These are phyloP conservation scores for Aricia artaxerxes DNA, from an alignment of 2,888 invertebrate species.

Conservation along the genomic window DNA sequence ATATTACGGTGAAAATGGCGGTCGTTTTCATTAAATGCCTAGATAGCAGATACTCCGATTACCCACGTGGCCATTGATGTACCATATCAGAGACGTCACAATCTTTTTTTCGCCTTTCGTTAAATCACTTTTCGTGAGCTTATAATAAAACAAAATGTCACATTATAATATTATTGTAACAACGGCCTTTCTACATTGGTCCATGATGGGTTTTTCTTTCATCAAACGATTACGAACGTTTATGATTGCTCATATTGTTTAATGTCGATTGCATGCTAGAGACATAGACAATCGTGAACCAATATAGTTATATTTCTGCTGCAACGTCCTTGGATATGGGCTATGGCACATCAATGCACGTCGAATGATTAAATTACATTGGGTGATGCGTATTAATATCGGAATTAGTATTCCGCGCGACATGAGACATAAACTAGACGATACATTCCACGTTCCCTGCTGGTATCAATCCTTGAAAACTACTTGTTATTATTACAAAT, in stretches of 20 bases:
- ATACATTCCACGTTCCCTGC: neutral
- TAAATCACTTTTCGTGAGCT: neutral
- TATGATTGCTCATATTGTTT: too few relatives aligned
- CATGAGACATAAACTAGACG: neutral
- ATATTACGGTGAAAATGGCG: neutral
- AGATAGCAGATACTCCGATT: constrained; percentile 8
- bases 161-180: too few relatives aligned
- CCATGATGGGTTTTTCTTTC: too few relatives aligned
- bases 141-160: too few relatives aligned
- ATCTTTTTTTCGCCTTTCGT: neutral
- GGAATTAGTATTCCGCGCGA: constrained; percentile 14
- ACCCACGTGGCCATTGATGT: neutral
- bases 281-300: too few relatives aligned
- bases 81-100: neutral
- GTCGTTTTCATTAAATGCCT: neutral
- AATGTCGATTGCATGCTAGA: too few relatives aligned
- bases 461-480: constrained; percentile 19
- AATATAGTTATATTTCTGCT: neutral
- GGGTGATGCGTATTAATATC: constrained; percentile 2
- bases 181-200: too few relatives aligned
- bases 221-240: too few relatives aligned
- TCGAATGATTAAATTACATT: constrained; percentile 21
- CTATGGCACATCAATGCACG: constrained; percentile 24
- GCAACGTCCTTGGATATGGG: neutral
- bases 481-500: neutral